A percentile compares a stretch with the other conserved stretches of the same genome.
Evolutionary conservation across 2,113 vertebrate genomes (phyloP).

Genomic region (Malurus cyaneus): DNA sequence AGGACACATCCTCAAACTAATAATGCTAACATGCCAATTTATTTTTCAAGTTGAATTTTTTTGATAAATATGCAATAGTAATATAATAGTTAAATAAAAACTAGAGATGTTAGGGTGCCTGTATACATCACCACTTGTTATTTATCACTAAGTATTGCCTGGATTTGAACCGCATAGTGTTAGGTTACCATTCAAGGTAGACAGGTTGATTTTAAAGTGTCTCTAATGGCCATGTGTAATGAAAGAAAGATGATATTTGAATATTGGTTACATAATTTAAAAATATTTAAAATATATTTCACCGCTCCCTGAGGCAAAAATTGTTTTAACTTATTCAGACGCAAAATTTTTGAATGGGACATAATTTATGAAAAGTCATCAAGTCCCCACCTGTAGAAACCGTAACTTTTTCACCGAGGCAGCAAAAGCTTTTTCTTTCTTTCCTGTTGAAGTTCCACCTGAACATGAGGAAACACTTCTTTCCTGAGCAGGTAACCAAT

Average conservation of each 20-base stretch:
- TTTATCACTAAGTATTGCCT: neutral
- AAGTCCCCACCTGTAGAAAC: neutral
- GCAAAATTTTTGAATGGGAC: neutral
- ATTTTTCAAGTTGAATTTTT: neutral
- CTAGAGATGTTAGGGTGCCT: neutral
- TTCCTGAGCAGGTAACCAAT: accelerated
- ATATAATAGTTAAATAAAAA: neutral
- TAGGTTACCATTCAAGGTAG: neutral
- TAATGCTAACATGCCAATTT: neutral
- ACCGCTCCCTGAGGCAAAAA: neutral
- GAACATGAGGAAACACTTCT: neutral
- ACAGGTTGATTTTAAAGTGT: neutral
- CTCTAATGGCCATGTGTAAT: neutral
- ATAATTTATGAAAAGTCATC: neutral
- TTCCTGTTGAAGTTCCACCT: neutral
- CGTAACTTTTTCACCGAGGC: neutral
- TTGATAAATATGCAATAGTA: neutral
- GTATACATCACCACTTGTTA: accelerated
- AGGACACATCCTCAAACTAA: neutral
- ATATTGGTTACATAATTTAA: neutral
- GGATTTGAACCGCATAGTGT: neutral
- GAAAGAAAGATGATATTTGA: neutral
- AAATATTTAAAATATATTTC: neutral
- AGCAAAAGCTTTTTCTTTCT: neutral
- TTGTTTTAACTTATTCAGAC: neutral